Evolutionary conservation across 2,888 invertebrate species (phyloP), one percentile per base, ranked within the genome.

Genomic region (Papilio demoleus): DNA sequence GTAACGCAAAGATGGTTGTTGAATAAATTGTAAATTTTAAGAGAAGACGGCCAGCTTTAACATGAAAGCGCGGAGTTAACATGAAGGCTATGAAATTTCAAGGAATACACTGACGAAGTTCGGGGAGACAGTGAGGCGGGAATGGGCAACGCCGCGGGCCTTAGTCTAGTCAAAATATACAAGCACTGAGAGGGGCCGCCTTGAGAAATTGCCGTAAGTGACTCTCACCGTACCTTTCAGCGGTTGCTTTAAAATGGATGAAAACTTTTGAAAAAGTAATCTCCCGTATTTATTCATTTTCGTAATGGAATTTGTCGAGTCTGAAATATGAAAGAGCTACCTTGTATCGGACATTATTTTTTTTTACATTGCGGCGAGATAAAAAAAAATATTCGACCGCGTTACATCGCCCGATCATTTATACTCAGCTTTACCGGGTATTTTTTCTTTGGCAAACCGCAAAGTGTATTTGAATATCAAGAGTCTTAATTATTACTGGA

Each of bases 291-390:
- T 82, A 82, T 80, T 83, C 79, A 81, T 82, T 82, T 80, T 73
- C 74, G 76, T 83, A 84, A 85, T 82, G 79, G 81, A 83, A 79
- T 83, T 80, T 79, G 76, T 76, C 22, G 75, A 75, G 75, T 77
- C 73, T 76, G 75, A 78, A 81, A 75, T 74, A 76, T 75, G 70
- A 70, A 73, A 75, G 63, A 60, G 71, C 71, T 74, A 71, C 70
- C 71, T 73, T 68, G 63, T 72, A 72, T 73, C 72, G 73, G 71
- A 74, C 61, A 60, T 69, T 68, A 70, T 70, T 71, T 60, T 64
- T 59, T 64, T 65, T 58, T 34, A 42, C 31, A 58, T 27, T 31
- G 42, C 24, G 50, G 40, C 4, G 42, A 17, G 12, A 47, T 14
- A 22, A 47, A 60, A 47, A 65, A 45, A 66, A 36, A 36, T 59